These are phyloP conservation scores for Folsomia candida DNA, from an alignment of 2,888 invertebrate species.

Conservation along the genomic window DNA sequence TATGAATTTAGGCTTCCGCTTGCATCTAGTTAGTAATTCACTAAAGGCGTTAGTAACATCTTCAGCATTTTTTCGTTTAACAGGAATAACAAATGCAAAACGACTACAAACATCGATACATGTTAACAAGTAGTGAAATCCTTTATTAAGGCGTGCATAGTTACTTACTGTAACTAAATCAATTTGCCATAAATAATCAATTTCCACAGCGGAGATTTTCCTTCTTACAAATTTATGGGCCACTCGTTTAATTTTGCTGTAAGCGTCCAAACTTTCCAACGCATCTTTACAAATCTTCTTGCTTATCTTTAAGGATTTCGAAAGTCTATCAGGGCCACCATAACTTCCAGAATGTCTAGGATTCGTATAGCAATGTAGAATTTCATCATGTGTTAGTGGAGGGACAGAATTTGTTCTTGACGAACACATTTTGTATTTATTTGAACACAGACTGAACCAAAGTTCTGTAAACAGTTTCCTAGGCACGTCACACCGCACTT, in stretches of 20 bases:
- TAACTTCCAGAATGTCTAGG: slow-evolving; percentile 13
- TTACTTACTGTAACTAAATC: slow-evolving; percentile 26
- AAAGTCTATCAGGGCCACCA: slow-evolving; percentile 15
- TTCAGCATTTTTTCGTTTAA: slow-evolving; percentile 29
- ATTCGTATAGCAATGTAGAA: slow-evolving; percentile 2
- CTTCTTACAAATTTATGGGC: neutral
- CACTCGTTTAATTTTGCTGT: neutral
- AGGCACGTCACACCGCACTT: neutral
- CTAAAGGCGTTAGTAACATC: slow-evolving; percentile 25
- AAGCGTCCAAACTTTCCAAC: neutral
- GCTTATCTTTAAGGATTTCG: neutral
- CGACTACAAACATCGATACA: slow-evolving; percentile 40
- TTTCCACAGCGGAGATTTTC: neutral
- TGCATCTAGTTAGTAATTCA: slow-evolving; percentile 18
- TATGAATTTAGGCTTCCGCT: slow-evolving; percentile 12
- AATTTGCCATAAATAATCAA: slow-evolving; percentile 28
- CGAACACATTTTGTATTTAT: neutral
- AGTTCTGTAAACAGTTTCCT: neutral
- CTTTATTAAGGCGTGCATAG: slow-evolving; percentile 20
- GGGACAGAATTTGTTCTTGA: neutral
- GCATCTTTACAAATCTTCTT: neutral
- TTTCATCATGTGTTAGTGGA: neutral
- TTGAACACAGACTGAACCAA: slow-evolving; percentile 12
- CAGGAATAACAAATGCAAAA: slow-evolving; percentile 36
- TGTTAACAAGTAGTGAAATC: slow-evolving; percentile 31